These are phyloP conservation scores for Sarotherodon lohbergeri DNA, from an alignment of 2,113 vertebrate genomes.

Conservation along the genomic window DNA sequence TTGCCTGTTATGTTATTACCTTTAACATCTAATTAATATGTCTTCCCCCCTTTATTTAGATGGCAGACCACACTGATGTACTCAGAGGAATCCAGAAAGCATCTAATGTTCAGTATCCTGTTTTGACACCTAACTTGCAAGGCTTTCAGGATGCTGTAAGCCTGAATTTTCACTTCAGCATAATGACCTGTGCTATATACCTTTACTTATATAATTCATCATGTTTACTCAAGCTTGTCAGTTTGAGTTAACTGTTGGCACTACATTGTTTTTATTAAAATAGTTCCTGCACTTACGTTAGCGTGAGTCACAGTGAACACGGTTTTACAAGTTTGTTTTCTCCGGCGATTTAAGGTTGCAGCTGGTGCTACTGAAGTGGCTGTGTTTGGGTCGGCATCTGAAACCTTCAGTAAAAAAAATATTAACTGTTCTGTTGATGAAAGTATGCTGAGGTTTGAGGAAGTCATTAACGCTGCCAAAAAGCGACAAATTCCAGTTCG, in stretches of 20 bases:
- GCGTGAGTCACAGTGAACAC: not conserved
- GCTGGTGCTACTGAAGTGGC: slow-evolving; percentile 90
- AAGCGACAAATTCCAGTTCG: slow-evolving; percentile 83
- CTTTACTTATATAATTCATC: not conserved
- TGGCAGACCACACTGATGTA: slow-evolving; percentile 91
- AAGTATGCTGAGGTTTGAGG: slow-evolving; percentile 87
- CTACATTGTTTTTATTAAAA: not conserved
- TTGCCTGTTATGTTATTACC: not conserved
- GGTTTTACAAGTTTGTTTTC: slow-evolving; percentile 1
- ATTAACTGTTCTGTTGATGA: slow-evolving; percentile 94
- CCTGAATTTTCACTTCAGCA: slow-evolving; percentile 27
- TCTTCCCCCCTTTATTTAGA: slow-evolving; percentile 72
- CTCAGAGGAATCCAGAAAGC: slow-evolving; percentile 80
- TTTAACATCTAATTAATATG: slow-evolving; percentile 4
- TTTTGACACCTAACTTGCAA: slow-evolving; percentile 89
- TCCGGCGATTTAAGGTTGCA: slow-evolving; percentile 74
- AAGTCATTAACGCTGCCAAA: slow-evolving; percentile 79
- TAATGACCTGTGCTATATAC: not conserved
- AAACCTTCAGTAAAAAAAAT: slow-evolving; percentile 87
- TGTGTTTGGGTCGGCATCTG: slow-evolving; percentile 91
- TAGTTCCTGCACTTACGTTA: not conserved
- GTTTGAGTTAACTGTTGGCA: not conserved
- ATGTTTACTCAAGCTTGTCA: not conserved
- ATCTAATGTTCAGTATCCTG: slow-evolving; percentile 84
- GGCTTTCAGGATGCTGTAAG: slow-evolving; percentile 92